phyloP scores from a whole-genome alignment of 2,888 invertebrate species.

The Scaptomyza parva region DNA sequence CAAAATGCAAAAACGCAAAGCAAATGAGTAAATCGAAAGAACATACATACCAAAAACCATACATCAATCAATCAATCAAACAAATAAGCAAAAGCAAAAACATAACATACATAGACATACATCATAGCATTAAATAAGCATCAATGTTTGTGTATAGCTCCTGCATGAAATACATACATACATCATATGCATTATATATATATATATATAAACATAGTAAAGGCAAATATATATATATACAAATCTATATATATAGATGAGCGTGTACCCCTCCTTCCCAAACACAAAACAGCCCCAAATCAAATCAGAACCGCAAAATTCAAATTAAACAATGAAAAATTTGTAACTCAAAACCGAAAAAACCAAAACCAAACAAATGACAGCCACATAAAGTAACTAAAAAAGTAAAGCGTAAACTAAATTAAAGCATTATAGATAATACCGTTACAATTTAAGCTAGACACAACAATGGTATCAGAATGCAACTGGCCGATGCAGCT shows the following conservation, averaged over 20 bases:
- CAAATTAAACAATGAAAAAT: constrained; percentile 17
- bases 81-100: constrained; percentile 45
- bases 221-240: constrained; percentile 46
- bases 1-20: constrained; percentile 1
- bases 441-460: constrained; percentile 51
- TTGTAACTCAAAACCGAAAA: constrained; percentile 43
- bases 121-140: constrained; percentile 63
- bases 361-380: constrained; percentile 8
- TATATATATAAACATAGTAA: constrained; percentile 45
- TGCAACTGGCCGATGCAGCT: constrained; percentile 39
- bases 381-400: constrained; percentile 52
- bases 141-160: constrained; percentile 75
- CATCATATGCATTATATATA: constrained; percentile 53
- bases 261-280: constrained; percentile 14
- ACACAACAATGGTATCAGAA: constrained; percentile 32
- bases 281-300: constrained; percentile 33
- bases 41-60: constrained; percentile 74
- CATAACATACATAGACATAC: constrained; percentile 48
- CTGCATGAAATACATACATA: constrained; percentile 70
- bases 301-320: constrained; percentile 27
- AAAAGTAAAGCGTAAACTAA: constrained; percentile 45
- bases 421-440: constrained; percentile 46
- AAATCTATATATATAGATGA: constrained; percentile 41
- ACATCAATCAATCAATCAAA: constrained; percentile 70
- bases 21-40: constrained; percentile 19